phyloP scores from a whole-genome alignment of 2,888 invertebrate species.

The Ormia ochracea region DNA sequence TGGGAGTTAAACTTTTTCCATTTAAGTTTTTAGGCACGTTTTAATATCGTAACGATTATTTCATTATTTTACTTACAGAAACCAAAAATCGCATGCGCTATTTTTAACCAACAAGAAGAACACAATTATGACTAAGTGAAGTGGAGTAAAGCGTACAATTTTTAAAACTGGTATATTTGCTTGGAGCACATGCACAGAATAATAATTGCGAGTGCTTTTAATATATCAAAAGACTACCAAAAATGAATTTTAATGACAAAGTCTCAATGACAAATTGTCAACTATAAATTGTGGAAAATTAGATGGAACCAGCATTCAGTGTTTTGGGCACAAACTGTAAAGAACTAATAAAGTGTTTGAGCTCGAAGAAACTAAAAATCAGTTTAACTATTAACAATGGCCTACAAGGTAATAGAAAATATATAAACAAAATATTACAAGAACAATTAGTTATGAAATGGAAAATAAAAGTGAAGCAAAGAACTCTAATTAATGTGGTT shows the following conservation, averaged over 20 bases:
- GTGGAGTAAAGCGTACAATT: constrained; percentile 4
- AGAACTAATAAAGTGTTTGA: constrained; percentile 61
- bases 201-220: constrained; percentile 31
- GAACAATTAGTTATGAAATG: neutral
- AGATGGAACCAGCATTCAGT: constrained; percentile 69
- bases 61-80: neutral
- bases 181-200: constrained; percentile 46
- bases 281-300: constrained; percentile 69
- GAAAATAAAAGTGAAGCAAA: neutral
- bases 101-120: constrained; percentile 9
- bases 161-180: constrained; percentile 19
- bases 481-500: neutral
- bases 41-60: neutral
- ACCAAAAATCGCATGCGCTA: neutral
- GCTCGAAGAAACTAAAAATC: constrained; percentile 35
- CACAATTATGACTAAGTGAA: constrained; percentile 20
- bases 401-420: constrained; percentile 66
- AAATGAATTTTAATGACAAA: constrained; percentile 73
- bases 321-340: constrained; percentile 64
- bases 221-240: constrained; percentile 61
- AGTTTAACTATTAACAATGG: constrained; percentile 65
- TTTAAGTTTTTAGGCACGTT: neutral
- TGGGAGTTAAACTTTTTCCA: neutral
- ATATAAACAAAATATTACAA: neutral
- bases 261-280: constrained; percentile 70